phyloP scores from a whole-genome alignment of 2,888 invertebrate species.

The Cataglyphis altisquamis region DNA sequence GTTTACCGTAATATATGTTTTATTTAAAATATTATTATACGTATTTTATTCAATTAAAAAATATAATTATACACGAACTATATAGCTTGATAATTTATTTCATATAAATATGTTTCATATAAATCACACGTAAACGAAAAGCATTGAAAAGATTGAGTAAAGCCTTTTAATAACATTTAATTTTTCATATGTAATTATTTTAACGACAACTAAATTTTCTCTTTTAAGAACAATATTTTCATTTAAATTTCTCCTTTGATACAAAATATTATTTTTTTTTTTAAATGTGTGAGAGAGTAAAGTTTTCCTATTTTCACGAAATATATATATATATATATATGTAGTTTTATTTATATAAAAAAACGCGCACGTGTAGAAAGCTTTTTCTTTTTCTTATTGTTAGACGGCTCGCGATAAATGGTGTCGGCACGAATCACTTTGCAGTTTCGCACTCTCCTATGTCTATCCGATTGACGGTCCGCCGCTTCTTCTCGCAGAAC shows the following conservation, averaged over 20 bases:
- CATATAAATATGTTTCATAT: background rate
- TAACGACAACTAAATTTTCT: background rate
- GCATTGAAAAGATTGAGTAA: background rate
- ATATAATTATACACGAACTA: background rate
- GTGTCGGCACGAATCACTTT: constrained; percentile 40
- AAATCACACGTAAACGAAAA: background rate
- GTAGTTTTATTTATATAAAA: background rate
- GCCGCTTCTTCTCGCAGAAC: constrained; percentile 41
- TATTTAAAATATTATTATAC: background rate
- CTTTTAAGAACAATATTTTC: background rate
- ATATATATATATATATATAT: background rate
- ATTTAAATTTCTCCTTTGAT: background rate
- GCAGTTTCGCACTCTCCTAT: constrained; percentile 26
- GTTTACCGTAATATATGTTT: background rate
- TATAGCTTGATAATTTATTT: background rate
- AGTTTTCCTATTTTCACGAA: background rate
- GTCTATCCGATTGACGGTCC: constrained; percentile 38
- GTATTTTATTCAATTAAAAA: constrained; percentile 8
- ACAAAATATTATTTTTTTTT: background rate
- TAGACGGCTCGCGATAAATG: constrained; percentile 19
- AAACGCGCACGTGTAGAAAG: background rate
- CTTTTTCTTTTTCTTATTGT: background rate
- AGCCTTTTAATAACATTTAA: background rate
- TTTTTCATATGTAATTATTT: background rate
- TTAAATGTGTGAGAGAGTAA: background rate